A percentile compares a stretch with the other conserved stretches of the same genome.
phyloP scores from a whole-genome alignment of 2,888 invertebrate species.

The Ditula angustiorana region DNA sequence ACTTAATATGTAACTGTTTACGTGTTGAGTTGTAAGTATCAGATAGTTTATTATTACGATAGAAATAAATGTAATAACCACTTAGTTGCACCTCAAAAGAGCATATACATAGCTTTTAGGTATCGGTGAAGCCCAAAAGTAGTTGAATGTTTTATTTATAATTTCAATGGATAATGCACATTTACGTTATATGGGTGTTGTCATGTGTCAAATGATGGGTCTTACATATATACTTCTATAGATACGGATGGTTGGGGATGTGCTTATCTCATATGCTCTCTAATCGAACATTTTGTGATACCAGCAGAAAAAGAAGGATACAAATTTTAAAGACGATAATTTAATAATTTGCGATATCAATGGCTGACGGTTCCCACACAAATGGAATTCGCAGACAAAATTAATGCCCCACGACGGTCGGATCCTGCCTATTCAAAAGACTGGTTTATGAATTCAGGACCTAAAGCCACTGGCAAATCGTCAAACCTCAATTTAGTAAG shows the following conservation, averaged over 20 bases:
- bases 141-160: no score
- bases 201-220: no score
- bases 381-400: conserved; percentile 68
- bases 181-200: no score
- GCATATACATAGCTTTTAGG: no score
- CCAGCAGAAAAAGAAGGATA: conserved; percentile 37
- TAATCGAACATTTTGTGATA: conserved; percentile 11
- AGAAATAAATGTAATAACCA: no score
- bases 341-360: conserved; percentile 46
- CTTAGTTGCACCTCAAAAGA: no score
- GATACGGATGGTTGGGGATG: neutral
- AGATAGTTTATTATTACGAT: no score
- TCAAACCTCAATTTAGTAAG: conserved; percentile 12
- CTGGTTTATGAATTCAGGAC: conserved; percentile 44
- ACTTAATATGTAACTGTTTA: no score
- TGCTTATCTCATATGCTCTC: conserved; percentile 20
- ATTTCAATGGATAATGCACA: no score
- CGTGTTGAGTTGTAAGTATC: no score
- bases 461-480: conserved; percentile 8
- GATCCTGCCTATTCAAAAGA: conserved; percentile 47
- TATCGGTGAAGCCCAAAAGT: no score
- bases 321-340: conserved; percentile 40
- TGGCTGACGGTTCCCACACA: conserved; percentile 55
- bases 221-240: no score
- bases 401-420: conserved; percentile 51